Evolutionary conservation across 2,888 invertebrate genomes (phyloP).

Genomic region (Eudemis profundana): DNA sequence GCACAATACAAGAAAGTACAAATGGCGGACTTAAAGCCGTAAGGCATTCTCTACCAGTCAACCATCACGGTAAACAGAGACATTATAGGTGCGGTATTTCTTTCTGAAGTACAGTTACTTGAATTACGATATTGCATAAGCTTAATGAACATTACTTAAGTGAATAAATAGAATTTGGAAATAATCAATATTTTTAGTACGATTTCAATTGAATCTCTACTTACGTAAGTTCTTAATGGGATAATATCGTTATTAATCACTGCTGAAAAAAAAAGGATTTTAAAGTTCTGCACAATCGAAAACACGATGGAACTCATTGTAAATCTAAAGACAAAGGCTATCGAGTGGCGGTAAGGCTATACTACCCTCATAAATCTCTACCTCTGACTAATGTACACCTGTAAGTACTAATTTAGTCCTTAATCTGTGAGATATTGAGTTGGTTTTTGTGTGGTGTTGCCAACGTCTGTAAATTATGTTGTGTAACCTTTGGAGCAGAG

Average conservation of each 20-base stretch:
- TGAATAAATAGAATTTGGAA: too few species aligned
- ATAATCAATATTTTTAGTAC: too few species aligned
- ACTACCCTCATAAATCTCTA: conserved; percentile 55
- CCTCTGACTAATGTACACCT: conserved; percentile 17
- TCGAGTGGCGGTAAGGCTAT: conserved; percentile 57
- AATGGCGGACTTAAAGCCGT: too few species aligned
- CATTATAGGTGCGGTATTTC: too few species aligned
- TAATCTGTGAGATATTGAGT: background rate
- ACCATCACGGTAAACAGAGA: too few species aligned
- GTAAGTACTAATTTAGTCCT: background rate
- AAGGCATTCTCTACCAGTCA: too few species aligned
- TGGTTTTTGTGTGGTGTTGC: background rate
- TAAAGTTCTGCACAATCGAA: conserved; percentile 26
- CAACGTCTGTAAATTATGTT: conserved; percentile 37
- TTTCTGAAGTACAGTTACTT: too few species aligned
- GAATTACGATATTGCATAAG: too few species aligned
- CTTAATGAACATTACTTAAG: too few species aligned
- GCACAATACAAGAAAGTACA: too few species aligned
- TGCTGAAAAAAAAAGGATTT: background rate
- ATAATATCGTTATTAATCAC: background rate
- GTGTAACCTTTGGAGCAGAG: conserved; percentile 49
- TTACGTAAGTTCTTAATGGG: too few species aligned
- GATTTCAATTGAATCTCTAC: too few species aligned
- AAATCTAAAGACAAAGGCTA: conserved; percentile 51
- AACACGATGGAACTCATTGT: conserved; percentile 44